Evolutionary conservation across 2,113 vertebrate genomes (phyloP), one percentile per base, ranked within the genome.

Genomic region (Gadus chalcogrammus): DNA sequence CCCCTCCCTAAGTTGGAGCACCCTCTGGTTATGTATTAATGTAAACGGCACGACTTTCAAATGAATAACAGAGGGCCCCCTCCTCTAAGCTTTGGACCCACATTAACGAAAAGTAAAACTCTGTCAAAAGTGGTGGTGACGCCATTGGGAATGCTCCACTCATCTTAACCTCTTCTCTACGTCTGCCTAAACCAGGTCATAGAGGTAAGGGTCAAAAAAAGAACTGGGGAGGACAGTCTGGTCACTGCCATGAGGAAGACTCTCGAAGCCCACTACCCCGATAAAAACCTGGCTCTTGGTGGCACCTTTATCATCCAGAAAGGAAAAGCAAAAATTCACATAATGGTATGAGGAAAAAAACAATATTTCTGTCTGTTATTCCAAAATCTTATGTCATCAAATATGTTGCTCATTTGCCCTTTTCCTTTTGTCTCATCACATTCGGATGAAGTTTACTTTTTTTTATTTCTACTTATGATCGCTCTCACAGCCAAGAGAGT

Each of bases 241-340:
- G 95, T 98, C 76, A 93, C 92, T 5, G 94, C 94, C 64, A 87
- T 98, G 90, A 95, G 96, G 82, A 93, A 92, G 75, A 90, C 92
- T 67, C 88, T 99, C 61, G 93, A 93, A 79, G 89, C 84, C 31
- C 91, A 89, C 59, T 99, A 98, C 80, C 91, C 93, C 64, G 91
- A 96, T 73, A 94, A 95, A 77, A 92, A 93, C 16, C 84, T 99
- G 71, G 97, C 95, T 12, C 91, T 99, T 81, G 97, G 97, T 28
- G 97, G 97, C 17, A 95, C 95, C 0, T 99, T 98, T 75, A 3
- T 98, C 71, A 91, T 99, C 82, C 93, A 97, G 85, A 95, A 95
- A 69, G 97, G 97, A 65, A 97, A 95, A 88, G 95, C 93, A 62
- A 98, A 97, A 90, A 92, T 96, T 83, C 96, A 98, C 63, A 80